Evolutionary conservation across 2,797 vertebrate genomes (phyloP).

Genomic region (Semotilus atromaculatus): DNA sequence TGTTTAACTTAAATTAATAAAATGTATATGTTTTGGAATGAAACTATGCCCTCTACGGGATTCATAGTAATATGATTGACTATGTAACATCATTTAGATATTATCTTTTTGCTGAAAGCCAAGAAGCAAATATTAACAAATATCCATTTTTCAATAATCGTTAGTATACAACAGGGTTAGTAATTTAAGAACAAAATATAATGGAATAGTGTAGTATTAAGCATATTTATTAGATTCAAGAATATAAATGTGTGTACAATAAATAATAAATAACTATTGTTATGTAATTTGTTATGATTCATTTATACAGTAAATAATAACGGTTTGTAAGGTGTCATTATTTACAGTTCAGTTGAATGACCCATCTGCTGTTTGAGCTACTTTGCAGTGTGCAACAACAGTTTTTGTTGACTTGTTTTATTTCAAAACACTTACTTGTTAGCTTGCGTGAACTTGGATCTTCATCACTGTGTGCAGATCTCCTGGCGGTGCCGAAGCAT

Average conservation of each 20-base stretch:
- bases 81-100: too few species aligned
- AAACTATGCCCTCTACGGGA: too few species aligned
- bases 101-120: too few species aligned
- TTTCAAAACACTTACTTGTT: not conserved
- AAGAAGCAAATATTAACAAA: too few species aligned
- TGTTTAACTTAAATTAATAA: not conserved
- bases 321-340: not conserved
- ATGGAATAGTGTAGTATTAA: too few species aligned
- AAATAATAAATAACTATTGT: not conserved
- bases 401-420: not conserved
- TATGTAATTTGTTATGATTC: not conserved
- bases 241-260: not conserved
- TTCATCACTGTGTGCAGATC: slow-evolving; percentile 81
- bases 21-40: not conserved
- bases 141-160: too few species aligned
- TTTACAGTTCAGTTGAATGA: not conserved
- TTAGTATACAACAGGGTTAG: too few species aligned
- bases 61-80: too few species aligned
- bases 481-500: slow-evolving; percentile 98
- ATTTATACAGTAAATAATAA: not conserved
- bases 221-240: too few species aligned
- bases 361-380: not conserved
- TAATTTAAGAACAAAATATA: too few species aligned
- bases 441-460: not conserved
- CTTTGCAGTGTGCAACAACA: not conserved